Percentiles rank a stretch among this genome's conserved stretches.
Evolutionary conservation across 2,888 invertebrate species (phyloP).

Genomic region (Drosophila atripex): DNA sequence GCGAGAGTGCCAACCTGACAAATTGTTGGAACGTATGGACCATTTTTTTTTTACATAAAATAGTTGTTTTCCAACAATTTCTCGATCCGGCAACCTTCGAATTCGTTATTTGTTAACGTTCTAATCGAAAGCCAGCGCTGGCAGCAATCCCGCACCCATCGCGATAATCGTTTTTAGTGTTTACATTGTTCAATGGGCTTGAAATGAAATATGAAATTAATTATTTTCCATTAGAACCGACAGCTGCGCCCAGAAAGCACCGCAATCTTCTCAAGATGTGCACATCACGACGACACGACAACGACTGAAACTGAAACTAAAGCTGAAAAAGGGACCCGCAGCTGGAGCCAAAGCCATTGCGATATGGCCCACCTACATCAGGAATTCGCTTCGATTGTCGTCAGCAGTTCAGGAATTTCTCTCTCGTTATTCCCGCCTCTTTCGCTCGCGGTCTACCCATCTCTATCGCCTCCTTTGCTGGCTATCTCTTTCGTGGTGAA

Average conservation of each 20-base stretch:
- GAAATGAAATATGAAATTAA: slow-evolving; percentile 33
- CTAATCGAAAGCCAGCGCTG: background rate
- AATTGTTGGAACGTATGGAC: slow-evolving; percentile 2
- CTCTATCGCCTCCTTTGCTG: slow-evolving; percentile 11
- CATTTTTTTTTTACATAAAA: background rate
- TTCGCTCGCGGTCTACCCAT: background rate
- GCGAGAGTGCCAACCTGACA: slow-evolving; percentile 1
- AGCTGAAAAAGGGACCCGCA: slow-evolving; percentile 56
- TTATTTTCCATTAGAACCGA: slow-evolving; percentile 1
- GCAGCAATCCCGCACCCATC: background rate
- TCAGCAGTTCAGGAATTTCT: slow-evolving; percentile 48
- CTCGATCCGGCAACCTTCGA: slow-evolving; percentile 40
- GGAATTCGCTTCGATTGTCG: slow-evolving; percentile 50
- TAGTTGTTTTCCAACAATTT: background rate
- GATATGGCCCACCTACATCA: slow-evolving; percentile 45
- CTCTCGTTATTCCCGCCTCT: slow-evolving; percentile 13
- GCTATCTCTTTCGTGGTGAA: slow-evolving; percentile 59
- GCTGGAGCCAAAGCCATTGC: slow-evolving; percentile 32
- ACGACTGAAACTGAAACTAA: slow-evolving; percentile 73
- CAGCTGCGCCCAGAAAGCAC: slow-evolving; percentile 25
- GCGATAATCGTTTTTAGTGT: background rate
- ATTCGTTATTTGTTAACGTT: background rate
- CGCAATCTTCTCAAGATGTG: slow-evolving; percentile 43
- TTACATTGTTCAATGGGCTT: slow-evolving; percentile 1
- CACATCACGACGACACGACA: slow-evolving; percentile 82